A percentile compares a stretch with the other conserved stretches of the same genome.
phyloP scores from a whole-genome alignment of 1,140 invertebrate genomes.

The Drosophila tristis region DNA sequence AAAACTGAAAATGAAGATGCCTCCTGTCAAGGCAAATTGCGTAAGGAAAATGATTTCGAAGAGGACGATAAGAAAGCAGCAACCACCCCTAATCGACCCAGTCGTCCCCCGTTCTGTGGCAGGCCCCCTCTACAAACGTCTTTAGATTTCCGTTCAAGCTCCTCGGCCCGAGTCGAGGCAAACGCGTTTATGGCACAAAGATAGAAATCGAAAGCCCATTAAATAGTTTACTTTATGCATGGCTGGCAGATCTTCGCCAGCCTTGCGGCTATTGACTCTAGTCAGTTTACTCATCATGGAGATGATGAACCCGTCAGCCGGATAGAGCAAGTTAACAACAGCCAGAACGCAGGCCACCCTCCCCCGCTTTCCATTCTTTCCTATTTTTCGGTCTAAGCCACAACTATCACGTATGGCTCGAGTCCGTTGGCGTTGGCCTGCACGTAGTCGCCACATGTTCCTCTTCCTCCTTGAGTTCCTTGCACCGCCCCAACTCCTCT shows the following conservation, averaged over 20 bases:
- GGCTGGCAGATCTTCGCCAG: slow-evolving; percentile 70
- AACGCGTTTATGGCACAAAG: slow-evolving; percentile 60
- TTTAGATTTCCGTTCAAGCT: slow-evolving; percentile 74
- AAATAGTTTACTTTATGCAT: slow-evolving; percentile 82
- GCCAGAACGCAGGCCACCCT: slow-evolving; percentile 34
- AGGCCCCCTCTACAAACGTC: slow-evolving; percentile 57
- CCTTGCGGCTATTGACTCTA: slow-evolving; percentile 75
- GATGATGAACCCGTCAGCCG: slow-evolving; percentile 71
- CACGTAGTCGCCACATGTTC: slow-evolving; percentile 71
- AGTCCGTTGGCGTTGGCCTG: slow-evolving; percentile 26
- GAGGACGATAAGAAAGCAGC: slow-evolving; percentile 24
- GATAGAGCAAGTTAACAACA: slow-evolving; percentile 56
- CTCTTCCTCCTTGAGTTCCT: slow-evolving; percentile 52
- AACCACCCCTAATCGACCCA: slow-evolving; percentile 34
- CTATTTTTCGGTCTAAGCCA: slow-evolving; percentile 27
- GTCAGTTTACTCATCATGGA: slow-evolving; percentile 51
- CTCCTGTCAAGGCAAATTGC: slow-evolving; percentile 54
- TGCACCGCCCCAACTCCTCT: slow-evolving; percentile 35
- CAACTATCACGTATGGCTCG: slow-evolving; percentile 28
- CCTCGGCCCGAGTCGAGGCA: slow-evolving; percentile 35
- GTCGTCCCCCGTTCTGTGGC: slow-evolving; percentile 34
- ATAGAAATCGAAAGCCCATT: slow-evolving; percentile 76
- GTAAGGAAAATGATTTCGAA: slow-evolving; percentile 68
- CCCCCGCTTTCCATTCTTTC: not conserved
- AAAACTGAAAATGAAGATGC: slow-evolving; percentile 37